These are phyloP conservation scores for Seira musarum DNA, from an alignment of 2,888 invertebrate species.

Conservation along the genomic window DNA sequence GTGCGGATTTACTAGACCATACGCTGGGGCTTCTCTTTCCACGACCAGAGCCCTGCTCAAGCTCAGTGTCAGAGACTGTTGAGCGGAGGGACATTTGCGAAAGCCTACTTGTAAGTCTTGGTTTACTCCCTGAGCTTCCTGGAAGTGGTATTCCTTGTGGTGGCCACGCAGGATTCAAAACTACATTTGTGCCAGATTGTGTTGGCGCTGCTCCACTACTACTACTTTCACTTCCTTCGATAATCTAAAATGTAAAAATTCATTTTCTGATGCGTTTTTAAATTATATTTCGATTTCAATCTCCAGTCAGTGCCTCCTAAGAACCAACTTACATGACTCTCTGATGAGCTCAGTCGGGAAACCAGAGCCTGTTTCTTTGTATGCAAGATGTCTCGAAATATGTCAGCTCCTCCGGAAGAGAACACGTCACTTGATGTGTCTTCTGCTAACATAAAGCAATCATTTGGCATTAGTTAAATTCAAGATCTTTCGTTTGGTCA, in stretches of 20 bases:
- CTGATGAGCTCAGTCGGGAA: conserved; percentile 90
- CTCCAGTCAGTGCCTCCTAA: too few species aligned
- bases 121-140: conserved; percentile 65
- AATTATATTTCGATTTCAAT: too few species aligned
- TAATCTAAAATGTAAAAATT: conserved; percentile 38
- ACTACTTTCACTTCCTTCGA: too few species aligned
- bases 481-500: too few species aligned
- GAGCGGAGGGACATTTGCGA: conserved; percentile 80
- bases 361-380: conserved; percentile 91
- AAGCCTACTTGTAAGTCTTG: conserved; percentile 65
- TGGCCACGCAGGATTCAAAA: conserved; percentile 84
- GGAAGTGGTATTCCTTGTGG: conserved; percentile 82
- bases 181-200: conserved; percentile 78
- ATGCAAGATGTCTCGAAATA: conserved; percentile 94
- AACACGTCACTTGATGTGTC: conserved; percentile 37
- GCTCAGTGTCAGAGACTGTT: conserved; percentile 95
- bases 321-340: conserved; percentile 93
- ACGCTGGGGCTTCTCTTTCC: conserved; percentile 89
- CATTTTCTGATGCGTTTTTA: too few species aligned
- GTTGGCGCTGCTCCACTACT: conserved; percentile 35
- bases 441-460: conserved; percentile 24
- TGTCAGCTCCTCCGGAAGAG: conserved; percentile 77
- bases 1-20: conserved; percentile 92
- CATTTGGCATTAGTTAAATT: too few species aligned
- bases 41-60: conserved; percentile 84